Conservation (phyloP, 2,113 vertebrate genomes). For the Irena cyanogastra region DNA sequence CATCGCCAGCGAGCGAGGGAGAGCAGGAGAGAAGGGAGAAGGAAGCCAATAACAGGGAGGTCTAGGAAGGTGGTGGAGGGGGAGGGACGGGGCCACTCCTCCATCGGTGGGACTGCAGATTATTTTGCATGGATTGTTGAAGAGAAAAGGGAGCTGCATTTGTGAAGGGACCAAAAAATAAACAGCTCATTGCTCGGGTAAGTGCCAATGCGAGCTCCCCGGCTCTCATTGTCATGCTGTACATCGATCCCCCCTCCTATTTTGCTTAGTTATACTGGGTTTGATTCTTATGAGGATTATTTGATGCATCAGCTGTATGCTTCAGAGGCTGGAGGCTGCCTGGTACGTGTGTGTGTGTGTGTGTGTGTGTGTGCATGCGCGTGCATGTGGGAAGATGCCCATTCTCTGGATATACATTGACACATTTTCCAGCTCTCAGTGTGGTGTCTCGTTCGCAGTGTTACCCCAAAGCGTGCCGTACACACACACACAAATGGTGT, state of each 20-base stretch:
- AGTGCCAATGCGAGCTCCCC: slow-evolving; percentile 3
- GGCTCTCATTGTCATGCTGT: not conserved
- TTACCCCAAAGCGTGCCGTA: not conserved
- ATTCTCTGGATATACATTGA: not conserved
- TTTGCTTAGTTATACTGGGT: not conserved
- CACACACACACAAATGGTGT: not conserved
- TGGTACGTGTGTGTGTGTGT: not conserved
- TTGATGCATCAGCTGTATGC: slow-evolving; percentile 15
- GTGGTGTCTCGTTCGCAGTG: not conserved
- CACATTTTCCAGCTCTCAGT: slow-evolving; percentile 12
- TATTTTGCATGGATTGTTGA: slow-evolving; percentile 76
- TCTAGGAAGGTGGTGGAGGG: slow-evolving; percentile 28
- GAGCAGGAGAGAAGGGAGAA: not conserved
- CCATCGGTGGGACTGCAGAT: slow-evolving; percentile 69
- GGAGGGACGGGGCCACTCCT: slow-evolving; percentile 59
- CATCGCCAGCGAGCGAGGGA: not conserved
- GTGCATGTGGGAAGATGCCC: not conserved
- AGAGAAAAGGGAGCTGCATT: slow-evolving; percentile 65
- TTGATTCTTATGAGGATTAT: not conserved
- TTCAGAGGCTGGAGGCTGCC: not conserved
- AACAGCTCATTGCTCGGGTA: slow-evolving; percentile 52
- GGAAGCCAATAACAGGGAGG: slow-evolving; percentile 43
- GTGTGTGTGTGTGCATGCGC: not conserved
- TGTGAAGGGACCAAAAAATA: slow-evolving; percentile 12
- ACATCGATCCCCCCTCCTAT: not conserved